phyloP scores from a whole-genome alignment of 2,888 invertebrate species.

The Sycophila texana region DNA sequence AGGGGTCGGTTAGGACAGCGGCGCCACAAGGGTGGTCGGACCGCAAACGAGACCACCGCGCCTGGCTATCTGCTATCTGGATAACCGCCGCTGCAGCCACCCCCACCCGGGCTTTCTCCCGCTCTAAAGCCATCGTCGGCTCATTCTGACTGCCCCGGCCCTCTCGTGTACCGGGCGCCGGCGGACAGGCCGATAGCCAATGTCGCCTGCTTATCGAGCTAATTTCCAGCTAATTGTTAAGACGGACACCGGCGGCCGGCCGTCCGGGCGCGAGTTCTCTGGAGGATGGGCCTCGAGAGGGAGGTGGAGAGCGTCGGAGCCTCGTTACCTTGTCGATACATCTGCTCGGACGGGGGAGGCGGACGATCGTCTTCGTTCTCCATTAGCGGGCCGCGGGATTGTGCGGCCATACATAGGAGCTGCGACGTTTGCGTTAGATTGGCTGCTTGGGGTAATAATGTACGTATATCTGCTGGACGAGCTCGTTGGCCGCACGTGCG shows the following conservation, averaged over 20 bases:
- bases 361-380: slow-evolving; percentile 45
- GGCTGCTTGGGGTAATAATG: slow-evolving; percentile 37
- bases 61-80: slow-evolving; percentile 76
- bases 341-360: slow-evolving; percentile 19
- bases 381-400: slow-evolving; percentile 1
- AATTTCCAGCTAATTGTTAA: slow-evolving; percentile 66
- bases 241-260: slow-evolving; percentile 52
- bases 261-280: background rate
- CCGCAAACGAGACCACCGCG: slow-evolving; percentile 75
- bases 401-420: background rate
- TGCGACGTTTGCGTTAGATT: slow-evolving; percentile 32
- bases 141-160: slow-evolving; percentile 6
- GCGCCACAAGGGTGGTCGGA: slow-evolving; percentile 74
- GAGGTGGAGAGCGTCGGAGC: background rate
- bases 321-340: slow-evolving; percentile 41
- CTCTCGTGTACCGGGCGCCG: slow-evolving; percentile 17
- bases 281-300: background rate
- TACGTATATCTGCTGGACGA: slow-evolving; percentile 14
- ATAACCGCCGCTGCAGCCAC: slow-evolving; percentile 72
- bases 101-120: slow-evolving; percentile 58
- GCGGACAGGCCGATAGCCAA: slow-evolving; percentile 53
- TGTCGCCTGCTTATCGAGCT: slow-evolving; percentile 64
- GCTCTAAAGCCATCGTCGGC: slow-evolving; percentile 28
- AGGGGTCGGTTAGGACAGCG: slow-evolving; percentile 66
- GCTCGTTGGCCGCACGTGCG: background rate